These are phyloP conservation scores for Epiblema foenella DNA, from an alignment of 2,888 invertebrate species.

Conservation along the genomic window DNA sequence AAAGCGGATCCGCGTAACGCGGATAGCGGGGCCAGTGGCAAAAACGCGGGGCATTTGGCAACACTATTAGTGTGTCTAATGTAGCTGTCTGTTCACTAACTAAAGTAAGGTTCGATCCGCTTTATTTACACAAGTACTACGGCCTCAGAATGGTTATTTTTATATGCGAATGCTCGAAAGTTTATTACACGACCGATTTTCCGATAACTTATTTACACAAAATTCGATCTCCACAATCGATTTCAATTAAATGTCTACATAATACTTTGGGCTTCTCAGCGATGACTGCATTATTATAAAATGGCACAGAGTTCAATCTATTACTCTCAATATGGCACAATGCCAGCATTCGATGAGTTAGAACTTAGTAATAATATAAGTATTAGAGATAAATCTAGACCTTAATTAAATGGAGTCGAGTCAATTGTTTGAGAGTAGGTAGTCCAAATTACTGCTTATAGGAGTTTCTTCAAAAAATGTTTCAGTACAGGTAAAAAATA, in stretches of 20 bases:
- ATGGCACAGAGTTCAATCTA: neutral
- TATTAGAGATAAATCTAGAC: slow-evolving; percentile 9
- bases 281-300: neutral
- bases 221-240: neutral
- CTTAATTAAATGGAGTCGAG: slow-evolving; percentile 23
- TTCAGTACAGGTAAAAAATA: slow-evolving; percentile 31
- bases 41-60: no score
- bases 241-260: neutral
- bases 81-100: neutral
- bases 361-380: slow-evolving; percentile 15
- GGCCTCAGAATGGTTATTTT: neutral
- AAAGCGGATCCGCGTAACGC: no score
- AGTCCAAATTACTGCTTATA: neutral
- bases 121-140: neutral
- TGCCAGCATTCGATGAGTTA: slow-evolving; percentile 5
- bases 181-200: neutral
- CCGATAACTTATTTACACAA: neutral
- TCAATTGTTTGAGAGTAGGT: slow-evolving; percentile 6
- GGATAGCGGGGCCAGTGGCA: no score
- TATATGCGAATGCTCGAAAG: neutral
- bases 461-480: slow-evolving; percentile 7
- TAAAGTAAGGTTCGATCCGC: neutral
- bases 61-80: neutral
- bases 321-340: slow-evolving; percentile 15
- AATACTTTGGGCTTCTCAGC: neutral